A percentile compares a stretch with the other conserved stretches of the same genome.
Evolutionary conservation across 2,888 invertebrate genomes (phyloP).

Genomic region (Oscheius sp.): DNA sequence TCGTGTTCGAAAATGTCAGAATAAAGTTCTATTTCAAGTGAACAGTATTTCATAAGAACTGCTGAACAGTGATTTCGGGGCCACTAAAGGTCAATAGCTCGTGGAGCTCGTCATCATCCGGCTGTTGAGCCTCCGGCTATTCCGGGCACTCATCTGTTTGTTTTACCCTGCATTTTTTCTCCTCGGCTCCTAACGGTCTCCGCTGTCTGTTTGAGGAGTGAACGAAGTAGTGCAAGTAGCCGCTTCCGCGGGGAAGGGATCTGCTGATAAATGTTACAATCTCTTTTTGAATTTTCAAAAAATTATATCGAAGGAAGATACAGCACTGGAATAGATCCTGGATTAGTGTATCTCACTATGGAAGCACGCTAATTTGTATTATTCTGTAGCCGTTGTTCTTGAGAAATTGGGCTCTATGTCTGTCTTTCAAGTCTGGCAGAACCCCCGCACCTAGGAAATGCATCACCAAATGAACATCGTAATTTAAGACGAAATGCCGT

Average conservation of each 20-base stretch:
- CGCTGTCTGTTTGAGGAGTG: conserved; percentile 26
- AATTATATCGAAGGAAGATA: not conserved
- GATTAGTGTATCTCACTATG: no score
- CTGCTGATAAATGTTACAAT: not conserved
- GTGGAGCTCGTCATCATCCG: conserved; percentile 29
- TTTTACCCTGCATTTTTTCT: conserved; percentile 32
- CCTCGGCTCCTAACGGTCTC: conserved; percentile 33
- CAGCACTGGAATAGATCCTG: no score
- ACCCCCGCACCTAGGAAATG: no score
- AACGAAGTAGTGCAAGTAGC: conserved; percentile 35
- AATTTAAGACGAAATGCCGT: no score
- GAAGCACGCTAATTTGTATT: no score
- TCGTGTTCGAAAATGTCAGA: no score
- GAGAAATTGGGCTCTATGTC: no score
- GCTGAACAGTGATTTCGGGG: conserved; percentile 4
- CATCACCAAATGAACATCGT: no score
- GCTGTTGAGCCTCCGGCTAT: conserved; percentile 35
- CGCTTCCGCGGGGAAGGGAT: conserved; percentile 27
- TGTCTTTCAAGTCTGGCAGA: no score
- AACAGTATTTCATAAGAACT: not conserved
- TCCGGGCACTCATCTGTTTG: conserved; percentile 35
- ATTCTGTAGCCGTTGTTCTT: no score
- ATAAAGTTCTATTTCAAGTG: not conserved
- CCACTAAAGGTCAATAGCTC: conserved; percentile 18
- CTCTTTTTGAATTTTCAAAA: no score